These are phyloP conservation scores for Hydrotaea diabolus DNA, from an alignment of 2,888 invertebrate species.

Conservation along the genomic window DNA sequence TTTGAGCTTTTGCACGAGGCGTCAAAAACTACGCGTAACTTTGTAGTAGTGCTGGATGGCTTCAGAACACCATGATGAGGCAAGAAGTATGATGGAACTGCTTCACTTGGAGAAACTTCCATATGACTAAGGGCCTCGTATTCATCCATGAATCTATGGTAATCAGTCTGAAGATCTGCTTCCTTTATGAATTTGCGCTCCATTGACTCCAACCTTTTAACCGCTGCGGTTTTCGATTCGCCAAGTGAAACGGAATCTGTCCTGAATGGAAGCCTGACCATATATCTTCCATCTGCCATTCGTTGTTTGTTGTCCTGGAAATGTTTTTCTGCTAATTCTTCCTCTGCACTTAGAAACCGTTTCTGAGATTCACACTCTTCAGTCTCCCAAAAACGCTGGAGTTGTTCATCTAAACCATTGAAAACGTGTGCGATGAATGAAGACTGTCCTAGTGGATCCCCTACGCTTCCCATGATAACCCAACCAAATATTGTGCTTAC, in stretches of 20 bases:
- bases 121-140: constrained; percentile 10
- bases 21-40: constrained; percentile 59
- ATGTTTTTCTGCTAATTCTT: constrained; percentile 12
- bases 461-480: constrained; percentile 29
- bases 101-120: not conserved
- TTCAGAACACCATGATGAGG: constrained; percentile 62
- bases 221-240: not conserved
- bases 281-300: not conserved
- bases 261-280: not conserved
- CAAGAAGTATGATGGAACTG: constrained; percentile 35
- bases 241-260: constrained; percentile 16
- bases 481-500: constrained; percentile 47
- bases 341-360: not conserved
- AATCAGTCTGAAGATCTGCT: not conserved
- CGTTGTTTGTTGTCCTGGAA: not conserved
- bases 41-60: constrained; percentile 55
- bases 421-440: constrained; percentile 22
- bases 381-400: constrained; percentile 48
- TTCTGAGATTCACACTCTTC: constrained; percentile 12
- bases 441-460: not conserved
- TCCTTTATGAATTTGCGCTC: constrained; percentile 27
- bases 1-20: constrained; percentile 53
- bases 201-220: constrained; percentile 21
- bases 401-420: constrained; percentile 9
- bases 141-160: constrained; percentile 4